Base-by-base conservation (phyloP, 2,797 vertebrate genomes). In the Halcyon badia region DNA sequence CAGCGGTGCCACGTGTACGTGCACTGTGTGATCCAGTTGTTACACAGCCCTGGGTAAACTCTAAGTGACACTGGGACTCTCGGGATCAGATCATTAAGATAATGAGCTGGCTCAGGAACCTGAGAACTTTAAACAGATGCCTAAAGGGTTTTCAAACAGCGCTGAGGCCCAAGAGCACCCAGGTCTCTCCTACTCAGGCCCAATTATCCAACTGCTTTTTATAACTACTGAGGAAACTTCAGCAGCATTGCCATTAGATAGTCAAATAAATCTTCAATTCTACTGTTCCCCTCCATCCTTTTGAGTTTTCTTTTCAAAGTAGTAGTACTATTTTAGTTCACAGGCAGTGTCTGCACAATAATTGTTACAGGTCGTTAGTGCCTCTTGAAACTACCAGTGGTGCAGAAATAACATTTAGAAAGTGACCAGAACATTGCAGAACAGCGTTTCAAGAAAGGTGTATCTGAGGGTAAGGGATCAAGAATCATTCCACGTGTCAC, bases 81-180 rank as follows among this genome's bases (percentile, higher is more conserved):
- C 30, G 28, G 37, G 48, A 28, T 44, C 31, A 93, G 62, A 39
- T 62, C 58, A 51, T 94, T 89, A 93, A 93, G 73, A 76, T 77
- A 94, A 94, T 49, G 39, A 95, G 88, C 39, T 82, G 37, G 51
- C 49, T 89, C 48, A 89, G 60, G 28, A 92, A 68, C 81, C 68
- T 77, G 77, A 89, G 92, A 93, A 92, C 42, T 77, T 77, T 84
- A 82, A 94, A 89, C 77, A 89, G 62, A 73, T 39, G 80, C 86
- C 88, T 79, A 31, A 87, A 93, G 91, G 25, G n/a, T 52, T 94
- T 85, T 94, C 56, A 86, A 88, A 62, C 46, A 77, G 33, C 0
- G 0, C 15, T 69, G 56, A 72, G 95, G 65, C 49, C 33, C 61
- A 78, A 81, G 76, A 88, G 26, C 33, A 49, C 33, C 48, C 51